Evolutionary conservation across 2,888 invertebrate genomes (phyloP), one percentile per base, ranked within the genome.

Genomic region (Dasysyrphus albostriatus): DNA sequence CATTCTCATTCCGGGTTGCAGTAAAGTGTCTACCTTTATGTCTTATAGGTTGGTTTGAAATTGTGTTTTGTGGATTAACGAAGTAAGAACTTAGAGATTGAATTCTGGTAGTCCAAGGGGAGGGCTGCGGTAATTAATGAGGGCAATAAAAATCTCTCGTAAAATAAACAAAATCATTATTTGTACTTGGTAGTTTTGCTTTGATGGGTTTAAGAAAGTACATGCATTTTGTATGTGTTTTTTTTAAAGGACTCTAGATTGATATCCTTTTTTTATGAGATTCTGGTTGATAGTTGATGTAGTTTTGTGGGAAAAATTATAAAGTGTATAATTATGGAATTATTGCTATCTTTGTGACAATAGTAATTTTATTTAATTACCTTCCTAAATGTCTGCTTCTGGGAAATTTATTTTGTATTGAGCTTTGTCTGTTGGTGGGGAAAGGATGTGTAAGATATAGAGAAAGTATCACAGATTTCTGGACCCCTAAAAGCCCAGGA

Each of bases 101-200:
- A 82, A 67, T 49, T 39, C 59, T 51, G 32, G 44, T 59, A 54
- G 74, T 78, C 89, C 88, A 65, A 87, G 79, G 59, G 76, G 83
- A 69, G 83, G 87, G 84, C 89, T 90, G 89, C 88, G 89, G 92
- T 91, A 91, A 91, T 91, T 91, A 91, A 91, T 91, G 91, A 91
- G 89, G 89, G 90, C 90, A 91, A 91, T 91, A 91, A 91, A 92
- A 92, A 90, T 92, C 78, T 82, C 83, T 82, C 75, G 72, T 83
- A 80, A 83, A 83, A 76, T 61, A 88, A 88, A 82, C 83, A 85
- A 80, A 82, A 61, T 61, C 39, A 61, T 79, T 80, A 76, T 79
- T 79, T 87, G 88, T 79, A 88, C 88, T 88, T 88, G 83, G 65
- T 77, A 79, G 88, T 89, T 88, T 76, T 76, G 88, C 88, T 88